Evolutionary conservation across 2,797 vertebrate genomes (phyloP).

Genomic region (Clarias platycephalus): DNA sequence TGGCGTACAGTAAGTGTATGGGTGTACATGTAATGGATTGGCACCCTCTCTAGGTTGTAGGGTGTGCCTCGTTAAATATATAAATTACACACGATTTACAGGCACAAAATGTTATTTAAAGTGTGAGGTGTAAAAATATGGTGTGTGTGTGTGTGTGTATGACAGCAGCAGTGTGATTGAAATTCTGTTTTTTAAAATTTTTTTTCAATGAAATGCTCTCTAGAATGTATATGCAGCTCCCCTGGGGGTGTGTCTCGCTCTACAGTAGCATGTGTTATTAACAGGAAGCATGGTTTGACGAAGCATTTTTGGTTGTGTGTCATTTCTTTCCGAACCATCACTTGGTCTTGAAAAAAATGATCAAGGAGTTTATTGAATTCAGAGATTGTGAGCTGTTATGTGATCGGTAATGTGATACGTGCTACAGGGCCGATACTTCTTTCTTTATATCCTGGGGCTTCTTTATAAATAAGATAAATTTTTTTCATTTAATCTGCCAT

Average conservation of each 20-base stretch:
- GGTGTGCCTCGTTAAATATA: too few species aligned
- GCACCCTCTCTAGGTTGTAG: too few species aligned
- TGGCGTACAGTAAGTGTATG: too few species aligned
- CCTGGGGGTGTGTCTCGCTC: not conserved
- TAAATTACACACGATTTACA: too few species aligned
- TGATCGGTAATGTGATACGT: not conserved
- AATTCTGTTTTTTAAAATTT: not conserved
- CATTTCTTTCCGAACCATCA: not conserved
- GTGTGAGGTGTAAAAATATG: too few species aligned
- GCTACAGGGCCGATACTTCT: not conserved
- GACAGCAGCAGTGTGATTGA: too few species aligned
- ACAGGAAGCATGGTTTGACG: not conserved
- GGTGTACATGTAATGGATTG: too few species aligned
- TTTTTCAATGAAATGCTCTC: not conserved
- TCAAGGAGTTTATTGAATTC: not conserved
- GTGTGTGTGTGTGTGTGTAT: too few species aligned
- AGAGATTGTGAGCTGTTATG: not conserved
- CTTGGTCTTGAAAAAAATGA: not conserved
- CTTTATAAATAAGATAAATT: not conserved
- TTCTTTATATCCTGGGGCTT: not conserved
- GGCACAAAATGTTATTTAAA: too few species aligned
- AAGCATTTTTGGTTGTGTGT: not conserved
- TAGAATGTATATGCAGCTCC: not conserved
- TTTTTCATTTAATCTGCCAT: not conserved
- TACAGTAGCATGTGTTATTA: not conserved